phyloP scores from a whole-genome alignment of 2,113 vertebrate species.

The Carollia perspicillata region DNA sequence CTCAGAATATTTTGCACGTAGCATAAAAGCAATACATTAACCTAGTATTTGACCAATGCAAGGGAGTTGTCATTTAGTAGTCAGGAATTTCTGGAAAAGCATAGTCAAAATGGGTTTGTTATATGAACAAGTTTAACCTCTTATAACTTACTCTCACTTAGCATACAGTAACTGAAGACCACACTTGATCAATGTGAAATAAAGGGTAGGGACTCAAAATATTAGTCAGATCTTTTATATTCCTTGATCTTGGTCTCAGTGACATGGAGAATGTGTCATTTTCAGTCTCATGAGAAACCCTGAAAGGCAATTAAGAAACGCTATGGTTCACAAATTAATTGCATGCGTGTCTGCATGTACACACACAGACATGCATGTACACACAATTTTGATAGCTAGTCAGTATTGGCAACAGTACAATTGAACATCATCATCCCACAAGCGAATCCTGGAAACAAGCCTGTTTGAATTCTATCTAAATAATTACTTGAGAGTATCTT shows the following conservation, averaged over 20 bases:
- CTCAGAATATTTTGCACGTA: not conserved
- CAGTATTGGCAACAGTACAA: not conserved
- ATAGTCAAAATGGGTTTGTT: not conserved
- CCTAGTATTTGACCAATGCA: not conserved
- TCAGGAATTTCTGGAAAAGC: not conserved
- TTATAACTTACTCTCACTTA: not conserved
- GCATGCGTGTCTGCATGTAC: not conserved
- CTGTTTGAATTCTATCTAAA: constrained; percentile 39
- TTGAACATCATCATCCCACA: not conserved
- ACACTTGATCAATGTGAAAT: not conserved
- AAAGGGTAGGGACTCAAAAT: not conserved
- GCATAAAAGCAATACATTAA: not conserved
- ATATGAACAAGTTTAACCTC: not conserved
- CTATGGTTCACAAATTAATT: not conserved
- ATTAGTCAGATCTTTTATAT: not conserved
- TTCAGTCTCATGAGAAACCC: not conserved
- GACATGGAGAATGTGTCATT: not conserved
- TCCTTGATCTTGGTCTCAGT: not conserved
- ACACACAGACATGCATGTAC: not conserved
- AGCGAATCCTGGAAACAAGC: constrained; percentile 44
- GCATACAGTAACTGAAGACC: not conserved
- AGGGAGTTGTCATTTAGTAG: not conserved
- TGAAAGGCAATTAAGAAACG: not conserved
- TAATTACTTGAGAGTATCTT: constrained; percentile 87
- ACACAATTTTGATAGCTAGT: not conserved